Conservation (phyloP, 2,888 invertebrate species). For the Alentia gelatinosa region DNA sequence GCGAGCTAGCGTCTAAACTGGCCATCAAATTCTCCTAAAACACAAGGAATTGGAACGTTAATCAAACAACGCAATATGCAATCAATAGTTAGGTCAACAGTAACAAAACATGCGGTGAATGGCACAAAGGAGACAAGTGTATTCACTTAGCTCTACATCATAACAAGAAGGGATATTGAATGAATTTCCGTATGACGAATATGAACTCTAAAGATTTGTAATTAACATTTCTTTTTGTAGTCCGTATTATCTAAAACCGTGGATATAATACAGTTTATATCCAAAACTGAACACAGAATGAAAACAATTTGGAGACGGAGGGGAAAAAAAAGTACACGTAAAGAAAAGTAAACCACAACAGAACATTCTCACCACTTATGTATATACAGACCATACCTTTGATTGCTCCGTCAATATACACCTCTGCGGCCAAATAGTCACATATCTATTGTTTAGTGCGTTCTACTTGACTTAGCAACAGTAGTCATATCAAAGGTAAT, state of each 20-base stretch:
- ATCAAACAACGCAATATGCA: background rate
- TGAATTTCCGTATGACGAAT: too few relatives aligned
- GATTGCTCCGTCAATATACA: background rate
- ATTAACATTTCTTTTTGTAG: too few relatives aligned
- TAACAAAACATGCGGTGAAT: background rate
- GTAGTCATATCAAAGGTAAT: background rate
- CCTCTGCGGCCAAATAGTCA: background rate
- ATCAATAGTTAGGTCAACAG: background rate
- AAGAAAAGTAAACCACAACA: too few relatives aligned
- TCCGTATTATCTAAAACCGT: too few relatives aligned
- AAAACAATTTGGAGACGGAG: background rate
- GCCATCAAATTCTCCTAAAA: slow-evolving; percentile 90
- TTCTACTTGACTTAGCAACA: too few relatives aligned
- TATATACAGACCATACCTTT: background rate
- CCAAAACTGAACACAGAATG: background rate
- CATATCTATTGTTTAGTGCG: background rate
- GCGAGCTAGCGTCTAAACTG: slow-evolving; percentile 86
- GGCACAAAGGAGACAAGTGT: background rate
- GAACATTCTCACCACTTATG: too few relatives aligned
- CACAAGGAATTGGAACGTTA: background rate
- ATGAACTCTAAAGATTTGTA: too few relatives aligned
- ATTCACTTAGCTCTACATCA: background rate
- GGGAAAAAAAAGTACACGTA: background rate
- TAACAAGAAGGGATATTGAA: too few relatives aligned
- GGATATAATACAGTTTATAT: background rate